Evolutionary conservation across 2,888 invertebrate species (phyloP).

Genomic region (Pyrochroa serraticornis): DNA sequence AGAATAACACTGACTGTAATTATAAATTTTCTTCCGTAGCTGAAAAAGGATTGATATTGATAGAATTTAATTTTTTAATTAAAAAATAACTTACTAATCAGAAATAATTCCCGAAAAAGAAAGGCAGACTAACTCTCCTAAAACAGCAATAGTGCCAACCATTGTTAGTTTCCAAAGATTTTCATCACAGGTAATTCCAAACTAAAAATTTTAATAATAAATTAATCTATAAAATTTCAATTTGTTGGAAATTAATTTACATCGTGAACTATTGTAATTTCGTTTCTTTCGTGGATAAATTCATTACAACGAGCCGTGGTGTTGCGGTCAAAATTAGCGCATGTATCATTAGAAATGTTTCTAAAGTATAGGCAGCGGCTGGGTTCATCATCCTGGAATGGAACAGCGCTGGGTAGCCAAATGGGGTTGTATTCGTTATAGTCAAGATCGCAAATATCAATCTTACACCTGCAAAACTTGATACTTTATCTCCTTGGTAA

Average conservation of each 20-base stretch:
- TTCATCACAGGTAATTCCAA: constrained; percentile 66
- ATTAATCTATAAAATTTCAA: not conserved
- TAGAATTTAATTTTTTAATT: not conserved
- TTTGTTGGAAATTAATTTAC: constrained; percentile 39
- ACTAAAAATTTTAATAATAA: constrained; percentile 57
- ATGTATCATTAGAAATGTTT: constrained; percentile 20
- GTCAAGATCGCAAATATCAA: constrained; percentile 60
- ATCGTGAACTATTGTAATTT: constrained; percentile 51
- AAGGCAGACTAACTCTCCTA: constrained; percentile 75
- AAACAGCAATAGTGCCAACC: constrained; percentile 74
- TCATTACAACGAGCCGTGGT: constrained; percentile 40
- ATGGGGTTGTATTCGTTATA: constrained; percentile 48
- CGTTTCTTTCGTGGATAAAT: constrained; percentile 47
- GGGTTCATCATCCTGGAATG: constrained; percentile 47
- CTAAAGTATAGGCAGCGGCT: constrained; percentile 41
- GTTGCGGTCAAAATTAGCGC: constrained; percentile 38
- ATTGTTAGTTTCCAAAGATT: constrained; percentile 71
- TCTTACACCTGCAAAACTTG: constrained; percentile 57
- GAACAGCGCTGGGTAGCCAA: constrained; percentile 61
- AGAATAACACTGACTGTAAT: constrained; percentile 62
- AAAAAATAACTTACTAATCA: constrained; percentile 61
- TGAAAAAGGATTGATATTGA: constrained; percentile 38
- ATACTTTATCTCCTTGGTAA: not conserved
- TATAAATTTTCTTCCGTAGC: constrained; percentile 65
- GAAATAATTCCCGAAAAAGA: constrained; percentile 67